Conservation (phyloP, 2,797 vertebrate genomes). For the Leucoraja ocellata region DNA sequence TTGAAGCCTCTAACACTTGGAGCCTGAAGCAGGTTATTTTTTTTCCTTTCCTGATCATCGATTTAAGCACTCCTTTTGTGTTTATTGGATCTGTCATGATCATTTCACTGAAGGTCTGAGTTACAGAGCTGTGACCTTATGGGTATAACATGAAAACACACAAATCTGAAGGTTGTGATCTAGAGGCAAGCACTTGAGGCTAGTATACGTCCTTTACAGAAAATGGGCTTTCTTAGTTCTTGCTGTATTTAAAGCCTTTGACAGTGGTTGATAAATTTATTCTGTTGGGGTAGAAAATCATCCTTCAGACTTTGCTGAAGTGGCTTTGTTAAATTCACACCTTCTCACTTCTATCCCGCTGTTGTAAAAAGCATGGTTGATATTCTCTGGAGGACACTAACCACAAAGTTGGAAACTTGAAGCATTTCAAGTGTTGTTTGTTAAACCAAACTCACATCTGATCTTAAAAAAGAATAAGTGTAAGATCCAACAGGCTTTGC, state of each 20-base stretch:
- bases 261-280: background rate
- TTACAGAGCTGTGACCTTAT: background rate
- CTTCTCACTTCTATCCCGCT: background rate
- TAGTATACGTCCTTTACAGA: background rate
- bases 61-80: background rate
- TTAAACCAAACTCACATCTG: background rate
- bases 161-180: background rate
- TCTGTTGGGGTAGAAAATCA: background rate
- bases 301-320: background rate
- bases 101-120: background rate
- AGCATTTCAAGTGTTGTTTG: background rate
- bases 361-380: background rate
- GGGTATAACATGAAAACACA: background rate
- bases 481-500: background rate
- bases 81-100: constrained; percentile 11
- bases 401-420: background rate
- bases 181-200: background rate
- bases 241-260: background rate
- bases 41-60: background rate
- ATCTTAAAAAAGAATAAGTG: background rate
- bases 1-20: background rate
- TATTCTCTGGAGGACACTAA: background rate
- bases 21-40: constrained; percentile 23
- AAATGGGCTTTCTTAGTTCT: background rate
- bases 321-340: background rate